Percentiles rank a stretch among this genome's conserved stretches.
These are phyloP conservation scores for Melanaphis sacchari DNA, from an alignment of 1,140 invertebrate genomes.

Conservation along the genomic window DNA sequence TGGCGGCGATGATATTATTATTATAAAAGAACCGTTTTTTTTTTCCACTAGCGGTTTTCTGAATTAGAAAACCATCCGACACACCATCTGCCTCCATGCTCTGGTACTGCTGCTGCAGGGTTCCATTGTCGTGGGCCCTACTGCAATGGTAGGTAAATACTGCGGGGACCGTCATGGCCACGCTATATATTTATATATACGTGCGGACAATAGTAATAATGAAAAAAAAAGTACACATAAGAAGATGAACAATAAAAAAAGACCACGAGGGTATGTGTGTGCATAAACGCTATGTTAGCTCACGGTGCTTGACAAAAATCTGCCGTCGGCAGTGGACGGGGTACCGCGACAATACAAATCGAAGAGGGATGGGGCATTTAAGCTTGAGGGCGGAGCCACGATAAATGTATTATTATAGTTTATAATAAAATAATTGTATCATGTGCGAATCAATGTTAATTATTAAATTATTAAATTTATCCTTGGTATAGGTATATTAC, in stretches of 20 bases:
- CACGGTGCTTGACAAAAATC: conserved; percentile 20
- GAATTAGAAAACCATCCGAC: conserved; percentile 39
- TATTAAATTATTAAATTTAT: conserved; percentile 27
- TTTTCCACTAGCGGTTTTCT: conserved; percentile 48
- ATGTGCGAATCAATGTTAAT: not conserved
- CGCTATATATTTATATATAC: not conserved
- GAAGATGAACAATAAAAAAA: conserved; percentile 43
- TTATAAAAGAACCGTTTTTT: conserved; percentile 54
- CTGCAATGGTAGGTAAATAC: conserved; percentile 40
- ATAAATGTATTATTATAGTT: not conserved
- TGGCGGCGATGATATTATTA: not conserved
- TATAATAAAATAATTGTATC: not conserved
- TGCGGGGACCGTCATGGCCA: conserved; percentile 41
- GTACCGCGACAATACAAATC: not conserved
- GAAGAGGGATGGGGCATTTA: not conserved
- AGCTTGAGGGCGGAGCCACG: not conserved
- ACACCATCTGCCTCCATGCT: conserved; percentile 33
- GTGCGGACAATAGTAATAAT: conserved; percentile 2
- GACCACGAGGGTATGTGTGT: not conserved
- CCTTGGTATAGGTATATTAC: not conserved
- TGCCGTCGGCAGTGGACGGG: not conserved
- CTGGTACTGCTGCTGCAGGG: not conserved
- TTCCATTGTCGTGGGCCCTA: not conserved
- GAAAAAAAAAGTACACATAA: conserved; percentile 12
- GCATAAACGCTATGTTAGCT: not conserved